Evolutionary conservation across 2,888 invertebrate species (phyloP).

Genomic region (Ernsta delagoae): DNA sequence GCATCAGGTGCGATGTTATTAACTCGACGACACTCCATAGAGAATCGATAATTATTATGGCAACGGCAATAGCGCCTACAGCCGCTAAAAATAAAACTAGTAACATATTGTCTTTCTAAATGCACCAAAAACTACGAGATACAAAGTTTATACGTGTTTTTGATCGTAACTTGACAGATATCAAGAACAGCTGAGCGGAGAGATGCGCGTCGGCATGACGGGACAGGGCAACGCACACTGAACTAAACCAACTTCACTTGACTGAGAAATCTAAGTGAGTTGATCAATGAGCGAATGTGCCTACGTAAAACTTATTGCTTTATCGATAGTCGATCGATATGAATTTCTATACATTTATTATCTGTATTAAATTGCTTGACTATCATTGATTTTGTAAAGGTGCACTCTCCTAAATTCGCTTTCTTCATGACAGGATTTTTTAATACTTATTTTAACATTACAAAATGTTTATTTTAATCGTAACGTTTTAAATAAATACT

Average conservation of each 20-base stretch:
- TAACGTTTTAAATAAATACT: too few species aligned
- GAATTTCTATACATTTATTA: too few species aligned
- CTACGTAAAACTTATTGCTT: background rate
- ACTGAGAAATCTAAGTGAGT: background rate
- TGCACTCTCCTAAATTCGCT: too few species aligned
- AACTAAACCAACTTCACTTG: conserved; percentile 10
- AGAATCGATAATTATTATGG: conserved; percentile 82
- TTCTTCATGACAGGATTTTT: too few species aligned
- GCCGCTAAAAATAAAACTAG: conserved; percentile 63
- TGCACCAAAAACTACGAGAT: conserved; percentile 22
- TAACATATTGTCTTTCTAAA: conserved; percentile 42
- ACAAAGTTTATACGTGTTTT: conserved; percentile 31
- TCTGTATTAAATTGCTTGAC: too few species aligned
- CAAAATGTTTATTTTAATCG: too few species aligned
- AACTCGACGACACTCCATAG: conserved; percentile 86
- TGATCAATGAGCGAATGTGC: background rate
- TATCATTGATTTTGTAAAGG: too few species aligned
- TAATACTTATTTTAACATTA: too few species aligned
- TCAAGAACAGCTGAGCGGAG: conserved; percentile 23
- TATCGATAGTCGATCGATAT: conserved; percentile 21
- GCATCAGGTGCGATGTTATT: conserved; percentile 86
- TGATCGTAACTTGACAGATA: conserved; percentile 38
- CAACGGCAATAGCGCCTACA: conserved; percentile 80
- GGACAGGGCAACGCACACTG: conserved; percentile 50
- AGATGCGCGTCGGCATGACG: conserved; percentile 44